A percentile compares a stretch with the other conserved stretches of the same genome.
Conservation (phyloP, 2,888 invertebrate species). For the Eupsilia transversa region DNA sequence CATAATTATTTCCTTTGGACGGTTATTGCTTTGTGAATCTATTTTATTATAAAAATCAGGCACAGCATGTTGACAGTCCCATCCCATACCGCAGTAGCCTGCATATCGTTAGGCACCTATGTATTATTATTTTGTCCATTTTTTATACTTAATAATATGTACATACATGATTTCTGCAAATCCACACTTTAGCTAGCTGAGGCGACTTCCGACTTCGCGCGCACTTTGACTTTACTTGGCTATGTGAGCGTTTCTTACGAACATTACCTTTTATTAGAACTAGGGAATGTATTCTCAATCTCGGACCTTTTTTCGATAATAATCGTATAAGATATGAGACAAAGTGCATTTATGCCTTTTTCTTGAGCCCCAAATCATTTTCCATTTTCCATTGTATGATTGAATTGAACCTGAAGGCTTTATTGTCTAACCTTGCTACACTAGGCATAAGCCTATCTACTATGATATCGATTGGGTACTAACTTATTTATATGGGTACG, state of each 20-base stretch:
- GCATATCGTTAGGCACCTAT: background rate
- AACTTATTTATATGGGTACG: conserved; percentile 21
- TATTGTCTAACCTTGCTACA: conserved; percentile 1
- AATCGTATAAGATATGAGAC: background rate
- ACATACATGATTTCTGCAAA: background rate
- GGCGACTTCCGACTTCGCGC: background rate
- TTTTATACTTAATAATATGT: too few species aligned
- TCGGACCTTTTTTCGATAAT: background rate
- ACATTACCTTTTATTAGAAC: background rate
- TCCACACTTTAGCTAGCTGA: background rate
- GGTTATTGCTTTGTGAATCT: background rate
- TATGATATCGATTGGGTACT: conserved; percentile 39
- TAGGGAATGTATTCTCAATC: background rate
- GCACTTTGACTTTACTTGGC: background rate
- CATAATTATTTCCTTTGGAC: background rate
- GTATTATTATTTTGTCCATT: background rate
- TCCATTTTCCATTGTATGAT: background rate
- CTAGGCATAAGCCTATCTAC: conserved; percentile 21
- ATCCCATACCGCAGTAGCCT: too few species aligned
- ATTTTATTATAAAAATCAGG: background rate
- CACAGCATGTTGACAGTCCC: too few species aligned
- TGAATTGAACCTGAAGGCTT: conserved; percentile 5
- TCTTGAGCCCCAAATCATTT: background rate
- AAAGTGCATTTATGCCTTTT: background rate
- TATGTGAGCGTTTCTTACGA: background rate